phyloP scores from a whole-genome alignment of 2,797 vertebrate genomes.

The Florisuga fusca region DNA sequence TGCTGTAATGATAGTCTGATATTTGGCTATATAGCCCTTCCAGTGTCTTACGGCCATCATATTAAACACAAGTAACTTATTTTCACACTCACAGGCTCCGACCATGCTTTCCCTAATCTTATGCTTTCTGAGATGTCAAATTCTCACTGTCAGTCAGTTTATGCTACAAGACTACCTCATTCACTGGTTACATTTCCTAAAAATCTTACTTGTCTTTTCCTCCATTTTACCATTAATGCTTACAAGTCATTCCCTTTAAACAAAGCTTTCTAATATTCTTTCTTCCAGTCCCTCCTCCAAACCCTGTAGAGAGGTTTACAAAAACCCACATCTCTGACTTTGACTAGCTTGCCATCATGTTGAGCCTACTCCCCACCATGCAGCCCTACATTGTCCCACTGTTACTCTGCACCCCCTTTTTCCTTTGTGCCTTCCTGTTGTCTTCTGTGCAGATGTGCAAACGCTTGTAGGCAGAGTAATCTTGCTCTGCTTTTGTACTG shows the following conservation, averaged over 20 bases:
- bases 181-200: not conserved
- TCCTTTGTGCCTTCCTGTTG: not conserved
- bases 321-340: not conserved
- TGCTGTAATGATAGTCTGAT: not conserved
- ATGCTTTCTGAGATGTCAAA: not conserved
- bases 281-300: not conserved
- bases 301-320: not conserved
- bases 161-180: not conserved
- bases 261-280: not conserved
- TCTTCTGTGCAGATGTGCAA: not conserved
- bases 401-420: not conserved
- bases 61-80: not conserved
- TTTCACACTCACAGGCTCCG: not conserved
- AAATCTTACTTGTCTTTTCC: not conserved
- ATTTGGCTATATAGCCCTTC: not conserved
- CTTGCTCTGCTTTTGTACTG: not conserved
- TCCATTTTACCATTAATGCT: not conserved
- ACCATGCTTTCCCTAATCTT: not conserved
- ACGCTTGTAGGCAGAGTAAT: not conserved
- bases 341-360: too few relatives aligned
- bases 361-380: not conserved
- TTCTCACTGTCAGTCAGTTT: not conserved
- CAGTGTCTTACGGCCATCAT: not conserved
- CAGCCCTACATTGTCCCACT: not conserved
- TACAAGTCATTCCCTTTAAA: not conserved